Percentiles rank a stretch among this genome's conserved stretches.
Evolutionary conservation across 2,113 vertebrate species (phyloP).

Genomic region (Oncorhynchus gorbuscha): DNA sequence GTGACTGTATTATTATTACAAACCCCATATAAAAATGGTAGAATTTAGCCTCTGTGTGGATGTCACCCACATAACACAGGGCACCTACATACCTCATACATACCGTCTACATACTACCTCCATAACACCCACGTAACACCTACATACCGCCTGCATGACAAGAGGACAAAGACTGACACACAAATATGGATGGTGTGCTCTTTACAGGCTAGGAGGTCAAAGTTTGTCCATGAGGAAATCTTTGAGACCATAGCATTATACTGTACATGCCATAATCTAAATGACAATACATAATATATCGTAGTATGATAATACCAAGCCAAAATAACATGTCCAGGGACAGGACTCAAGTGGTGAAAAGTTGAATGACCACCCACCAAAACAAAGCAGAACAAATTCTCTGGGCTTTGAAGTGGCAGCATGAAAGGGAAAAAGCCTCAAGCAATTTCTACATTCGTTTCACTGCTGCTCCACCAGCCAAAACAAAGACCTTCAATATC

Average conservation of each 20-base stretch:
- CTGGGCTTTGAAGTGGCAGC: conserved; percentile 8
- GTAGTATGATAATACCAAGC: not conserved
- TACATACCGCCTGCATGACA: conserved; percentile 26
- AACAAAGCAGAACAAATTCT: conserved; percentile 38
- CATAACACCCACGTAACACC: conserved; percentile 6
- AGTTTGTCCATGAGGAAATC: not conserved
- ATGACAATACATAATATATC: no score
- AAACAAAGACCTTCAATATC: conserved; percentile 2
- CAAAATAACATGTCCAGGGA: not conserved
- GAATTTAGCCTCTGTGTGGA: conserved; percentile 56
- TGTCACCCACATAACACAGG: conserved; percentile 48
- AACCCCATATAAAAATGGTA: not conserved
- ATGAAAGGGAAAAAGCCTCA: conserved; percentile 16
- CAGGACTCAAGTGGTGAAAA: not conserved
- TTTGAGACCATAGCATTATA: not conserved
- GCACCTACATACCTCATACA: conserved; percentile 31
- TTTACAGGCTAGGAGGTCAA: not conserved
- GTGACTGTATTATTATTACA: conserved; percentile 6
- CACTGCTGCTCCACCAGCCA: not conserved
- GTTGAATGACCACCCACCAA: conserved; percentile 25
- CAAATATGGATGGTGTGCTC: not conserved
- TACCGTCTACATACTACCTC: conserved; percentile 50
- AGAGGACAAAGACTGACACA: conserved; percentile 10
- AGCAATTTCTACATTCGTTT: not conserved
- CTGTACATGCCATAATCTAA: not conserved